phyloP scores from a whole-genome alignment of 2,113 vertebrate genomes.

The Anoplopoma fimbria region DNA sequence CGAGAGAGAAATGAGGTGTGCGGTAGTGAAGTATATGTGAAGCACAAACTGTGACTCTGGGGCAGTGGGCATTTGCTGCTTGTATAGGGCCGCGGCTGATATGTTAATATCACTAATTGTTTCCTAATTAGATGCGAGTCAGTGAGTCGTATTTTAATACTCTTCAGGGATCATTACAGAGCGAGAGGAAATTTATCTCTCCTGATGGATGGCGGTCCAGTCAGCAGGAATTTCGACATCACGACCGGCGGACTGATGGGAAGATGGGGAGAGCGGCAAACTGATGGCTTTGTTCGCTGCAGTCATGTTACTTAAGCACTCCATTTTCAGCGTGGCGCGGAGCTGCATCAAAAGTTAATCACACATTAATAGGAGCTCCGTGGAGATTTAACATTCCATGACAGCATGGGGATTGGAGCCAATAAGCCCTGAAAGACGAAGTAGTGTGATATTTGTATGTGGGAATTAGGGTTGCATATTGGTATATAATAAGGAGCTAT shows the following conservation, averaged over 20 bases:
- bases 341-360: constrained; percentile 74
- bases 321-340: constrained; percentile 60
- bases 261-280: constrained; percentile 35
- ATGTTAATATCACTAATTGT: constrained; percentile 82
- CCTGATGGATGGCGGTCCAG: constrained; percentile 70
- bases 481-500: constrained; percentile 14
- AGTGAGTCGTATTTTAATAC: constrained; percentile 77
- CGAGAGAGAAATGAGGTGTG: constrained; percentile 65
- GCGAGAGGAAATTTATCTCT: constrained; percentile 59
- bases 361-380: constrained; percentile 76
- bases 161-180: constrained; percentile 77
- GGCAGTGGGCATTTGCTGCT: constrained; percentile 60
- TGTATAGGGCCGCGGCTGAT: constrained; percentile 63
- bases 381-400: constrained; percentile 69
- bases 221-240: constrained; percentile 69
- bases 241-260: constrained; percentile 43
- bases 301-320: constrained; percentile 56
- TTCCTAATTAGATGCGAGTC: constrained; percentile 80
- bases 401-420: constrained; percentile 64
- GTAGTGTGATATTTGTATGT: constrained; percentile 11
- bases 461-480: constrained; percentile 14
- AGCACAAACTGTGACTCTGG: constrained; percentile 64
- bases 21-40: constrained; percentile 49
- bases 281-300: constrained; percentile 61
- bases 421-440: constrained; percentile 63